phyloP scores from a whole-genome alignment of 2,113 vertebrate species.

The Empidonax alnorum region DNA sequence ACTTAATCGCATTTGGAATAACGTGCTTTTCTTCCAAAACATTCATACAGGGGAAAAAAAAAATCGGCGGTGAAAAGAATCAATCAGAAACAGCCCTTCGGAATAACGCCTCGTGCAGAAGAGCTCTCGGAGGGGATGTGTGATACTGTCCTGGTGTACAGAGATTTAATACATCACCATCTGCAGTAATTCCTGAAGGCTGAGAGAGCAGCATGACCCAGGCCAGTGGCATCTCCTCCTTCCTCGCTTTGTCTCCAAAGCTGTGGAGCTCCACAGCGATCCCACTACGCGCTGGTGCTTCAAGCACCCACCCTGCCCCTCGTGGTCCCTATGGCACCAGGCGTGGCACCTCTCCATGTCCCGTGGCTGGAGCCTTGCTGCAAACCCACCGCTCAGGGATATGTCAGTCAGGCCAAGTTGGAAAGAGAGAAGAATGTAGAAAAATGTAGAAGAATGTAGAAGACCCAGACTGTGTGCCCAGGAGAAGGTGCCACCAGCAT shows the following conservation, averaged over 20 bases:
- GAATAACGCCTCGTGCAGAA: neutral
- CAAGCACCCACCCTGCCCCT: neutral
- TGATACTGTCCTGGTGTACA: accelerated
- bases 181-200: neutral
- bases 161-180: neutral
- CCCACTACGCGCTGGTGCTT: accelerated
- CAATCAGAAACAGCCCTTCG: neutral
- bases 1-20: constrained; percentile 46
- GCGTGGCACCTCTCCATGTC: neutral
- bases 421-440: neutral
- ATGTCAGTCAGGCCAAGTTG: accelerated
- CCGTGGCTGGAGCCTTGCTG: accelerated
- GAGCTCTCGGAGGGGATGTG: neutral
- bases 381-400: neutral
- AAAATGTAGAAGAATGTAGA: neutral
- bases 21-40: constrained; percentile 27
- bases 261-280: neutral
- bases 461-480: neutral
- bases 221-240: neutral
- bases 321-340: neutral
- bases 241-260: neutral
- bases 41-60: neutral
- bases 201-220: accelerated
- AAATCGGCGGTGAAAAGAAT: neutral
- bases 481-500: neutral